phyloP scores from a whole-genome alignment of 2,888 invertebrate species.

The Megamerina dolium region DNA sequence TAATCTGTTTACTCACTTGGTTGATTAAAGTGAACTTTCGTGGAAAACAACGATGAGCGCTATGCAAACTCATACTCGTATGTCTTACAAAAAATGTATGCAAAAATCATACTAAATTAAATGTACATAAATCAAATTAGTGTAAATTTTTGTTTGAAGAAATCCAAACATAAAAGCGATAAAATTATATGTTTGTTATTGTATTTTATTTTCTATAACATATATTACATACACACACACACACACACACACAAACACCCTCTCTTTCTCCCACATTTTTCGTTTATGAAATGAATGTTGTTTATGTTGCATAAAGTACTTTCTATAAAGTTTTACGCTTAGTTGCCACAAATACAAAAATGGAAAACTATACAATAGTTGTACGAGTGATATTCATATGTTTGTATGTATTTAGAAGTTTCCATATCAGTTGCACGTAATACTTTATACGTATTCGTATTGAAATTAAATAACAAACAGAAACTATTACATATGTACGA shows the following conservation, averaged over 20 bases:
- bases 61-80: not conserved
- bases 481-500: slow-evolving; percentile 2
- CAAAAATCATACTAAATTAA: slow-evolving; percentile 17
- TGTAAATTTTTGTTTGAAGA: slow-evolving; percentile 13
- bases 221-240: no score
- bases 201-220: no score
- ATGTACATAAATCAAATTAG: slow-evolving; percentile 19
- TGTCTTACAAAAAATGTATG: not conserved
- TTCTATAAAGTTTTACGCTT: slow-evolving; percentile 15
- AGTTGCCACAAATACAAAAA: slow-evolving; percentile 11
- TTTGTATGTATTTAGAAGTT: no score
- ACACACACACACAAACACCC: no score
- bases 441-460: slow-evolving; percentile 7
- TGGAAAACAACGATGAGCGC: not conserved
- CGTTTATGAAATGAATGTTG: slow-evolving; percentile 41
- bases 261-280: no score
- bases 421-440: slow-evolving; percentile 23
- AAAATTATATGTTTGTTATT: no score
- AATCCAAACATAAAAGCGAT: slow-evolving; percentile 17
- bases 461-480: not conserved
- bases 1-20: not conserved
- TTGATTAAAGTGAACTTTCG: not conserved
- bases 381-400: no score
- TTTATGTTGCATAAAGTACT: slow-evolving; percentile 31
- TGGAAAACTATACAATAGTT: slow-evolving; percentile 15